Base-by-base conservation (phyloP, 2,888 invertebrate genomes). In the Atrina japonica region DNA sequence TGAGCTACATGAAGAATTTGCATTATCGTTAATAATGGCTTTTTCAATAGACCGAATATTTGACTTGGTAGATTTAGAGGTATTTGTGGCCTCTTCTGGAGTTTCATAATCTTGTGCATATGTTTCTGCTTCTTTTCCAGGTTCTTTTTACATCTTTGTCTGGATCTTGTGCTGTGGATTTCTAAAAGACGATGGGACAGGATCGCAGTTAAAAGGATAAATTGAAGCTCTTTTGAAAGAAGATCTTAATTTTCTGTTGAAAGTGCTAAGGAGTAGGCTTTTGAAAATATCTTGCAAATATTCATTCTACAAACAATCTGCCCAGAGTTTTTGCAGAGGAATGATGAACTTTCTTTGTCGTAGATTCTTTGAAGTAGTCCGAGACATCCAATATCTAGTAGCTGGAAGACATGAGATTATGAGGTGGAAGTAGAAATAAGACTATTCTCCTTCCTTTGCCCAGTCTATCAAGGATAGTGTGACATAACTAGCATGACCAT, bases 341-440 rank as follows among this genome's bases (percentile, higher is more conserved):
- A 56, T 14, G 50, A 55, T 40, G 70, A 73, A 16, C 49, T 53
- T 25, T 65, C 52, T 25, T 53, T 21, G 23, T 67, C 50, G 56
- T 65, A 73, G 1, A 68, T 47, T 1, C 16, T n/a, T 18, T 69
- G 66, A 16, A 72, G 66, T 18, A 63, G 71, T 0, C 75, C 69
- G 41, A 49, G 72, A 43, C 66, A 71, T 2, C 75, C 63, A 35
- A 72, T 67, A 61, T 70, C 72, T 25, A 67, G 23, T 11, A 65
- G 72, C 30, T 75, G 73, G 1, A 69, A 41, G 16, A 70, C 23
- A 66, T 72, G 72, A 27, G 53, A 63, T 14, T 65, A 43, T 75
- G 74, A 14, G 70, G 66, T 11, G 77, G 77, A 3, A 75, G 59
- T 2, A 75, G 66, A 73, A 73, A 75, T 7, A 77, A 41, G 5